Conservation (phyloP, 2,888 invertebrate genomes). For the Chloroclysta siterata region DNA sequence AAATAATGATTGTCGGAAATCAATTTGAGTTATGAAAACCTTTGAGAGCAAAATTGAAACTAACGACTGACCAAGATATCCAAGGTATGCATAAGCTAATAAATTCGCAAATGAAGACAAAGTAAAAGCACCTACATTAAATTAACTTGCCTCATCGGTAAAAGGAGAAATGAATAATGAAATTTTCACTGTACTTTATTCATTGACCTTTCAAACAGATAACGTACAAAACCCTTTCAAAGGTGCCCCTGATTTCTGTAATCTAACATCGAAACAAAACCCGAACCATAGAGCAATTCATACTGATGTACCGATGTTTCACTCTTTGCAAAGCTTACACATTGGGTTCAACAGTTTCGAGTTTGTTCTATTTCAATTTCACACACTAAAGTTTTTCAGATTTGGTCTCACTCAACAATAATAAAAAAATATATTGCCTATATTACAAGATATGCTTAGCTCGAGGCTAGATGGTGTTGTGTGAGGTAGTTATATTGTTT, state of each 20-base stretch:
- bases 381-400: no score
- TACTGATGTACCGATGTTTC: background rate
- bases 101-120: conserved; percentile 11
- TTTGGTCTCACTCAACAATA: no score
- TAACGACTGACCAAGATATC: conserved; percentile 9
- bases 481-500: no score
- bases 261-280: conserved; percentile 83
- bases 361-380: no score
- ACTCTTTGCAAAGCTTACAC: background rate
- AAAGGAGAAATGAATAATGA: conserved; percentile 71
- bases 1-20: background rate
- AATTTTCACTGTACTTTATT: conserved; percentile 72
- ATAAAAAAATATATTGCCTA: no score
- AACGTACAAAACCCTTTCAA: conserved; percentile 68
- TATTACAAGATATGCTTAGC: background rate
- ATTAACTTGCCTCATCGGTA: conserved; percentile 44
- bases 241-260: conserved; percentile 78
- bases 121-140: conserved; percentile 9
- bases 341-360: no score
- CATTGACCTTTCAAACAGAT: conserved; percentile 79
- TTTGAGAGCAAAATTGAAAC: conserved; percentile 12
- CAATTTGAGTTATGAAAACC: conserved; percentile 1
- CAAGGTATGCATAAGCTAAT: conserved; percentile 1
- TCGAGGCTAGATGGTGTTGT: background rate
- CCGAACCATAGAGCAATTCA: conserved; percentile 49